Percentiles rank a stretch among this genome's conserved stretches.
Evolutionary conservation across 2,797 vertebrate species (phyloP).

Genomic region (Anolis apletophallus): DNA sequence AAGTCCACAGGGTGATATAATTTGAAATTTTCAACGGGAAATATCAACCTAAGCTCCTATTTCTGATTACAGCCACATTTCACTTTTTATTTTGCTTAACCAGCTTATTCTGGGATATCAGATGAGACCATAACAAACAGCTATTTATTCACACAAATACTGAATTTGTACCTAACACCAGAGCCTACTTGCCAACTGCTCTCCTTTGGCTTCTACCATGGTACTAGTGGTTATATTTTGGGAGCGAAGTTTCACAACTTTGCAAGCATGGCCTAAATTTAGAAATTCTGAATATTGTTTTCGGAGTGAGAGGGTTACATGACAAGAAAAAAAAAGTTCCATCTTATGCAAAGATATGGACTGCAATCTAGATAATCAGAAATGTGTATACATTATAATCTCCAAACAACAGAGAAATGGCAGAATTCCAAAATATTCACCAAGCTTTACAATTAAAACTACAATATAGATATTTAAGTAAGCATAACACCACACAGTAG

Average conservation of each 20-base stretch:
- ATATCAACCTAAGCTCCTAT: not conserved
- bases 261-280: conserved; percentile 12
- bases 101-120: not conserved
- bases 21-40: not conserved
- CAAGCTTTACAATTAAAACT: not conserved
- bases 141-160: not conserved
- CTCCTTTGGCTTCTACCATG: not conserved
- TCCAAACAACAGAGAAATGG: not conserved
- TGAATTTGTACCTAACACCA: conserved; percentile 1
- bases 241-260: conserved; percentile 15
- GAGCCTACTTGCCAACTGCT: conserved; percentile 8
- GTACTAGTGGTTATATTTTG: not conserved
- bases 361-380: not conserved
- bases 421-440: not conserved
- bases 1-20: not conserved
- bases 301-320: not conserved
- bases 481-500: not conserved
- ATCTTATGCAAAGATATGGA: not conserved
- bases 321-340: not conserved
- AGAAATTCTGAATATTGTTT: conserved; percentile 19
- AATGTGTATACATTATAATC: not conserved
- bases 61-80: not conserved
- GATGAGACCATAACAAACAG: not conserved
- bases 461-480: not conserved
- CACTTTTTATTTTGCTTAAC: not conserved